Evolutionary conservation across 1,140 invertebrate genomes (phyloP), one percentile per base, ranked within the genome.

Genomic region (Drosophila trapezifrons): DNA sequence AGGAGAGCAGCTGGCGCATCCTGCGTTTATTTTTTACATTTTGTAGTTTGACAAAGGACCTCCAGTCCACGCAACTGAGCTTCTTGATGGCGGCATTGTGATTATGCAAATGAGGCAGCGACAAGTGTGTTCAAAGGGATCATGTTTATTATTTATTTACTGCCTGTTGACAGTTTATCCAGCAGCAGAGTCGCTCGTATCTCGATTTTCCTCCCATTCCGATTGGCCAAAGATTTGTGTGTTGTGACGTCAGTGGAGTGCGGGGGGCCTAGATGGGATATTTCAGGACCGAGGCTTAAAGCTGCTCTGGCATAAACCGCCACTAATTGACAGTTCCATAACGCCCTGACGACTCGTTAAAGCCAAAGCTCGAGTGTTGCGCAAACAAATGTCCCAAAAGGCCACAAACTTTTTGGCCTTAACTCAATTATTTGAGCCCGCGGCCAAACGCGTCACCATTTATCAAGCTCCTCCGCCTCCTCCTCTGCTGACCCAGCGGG

Each of bases 111-210:
- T 86, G 66, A 86, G 60, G 40, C 56, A 62, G 78, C 79, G 46
- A 62, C 75, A 75, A 73, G 76, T 83, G 76, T 82, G 76, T 77
- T 83, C 83, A 83, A 87, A 86, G 71, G 78, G 76, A 86, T 86
- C 84, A 74, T 89, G 77, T 87, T 87, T 84, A 89, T 87, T 76
- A 87, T 89, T 89, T 87, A 87, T 89, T 89, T 84, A 77, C 84
- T 56, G 84, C 40, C 83, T 87, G 79, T 86, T 77, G 80, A 76
- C 83, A 87, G 76, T 62, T 83, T 73, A 73, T 76, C 54, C 69
- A 81, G 63, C 69, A 81, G 63, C 64, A 86, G 59, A 71, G 64
- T 74, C 60, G 43, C 64, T 47, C 25, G 63, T 47, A 69, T 71
- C 67, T 32, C 62, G 70, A 81, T 76, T 71, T 71, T 35, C 29